phyloP scores from a whole-genome alignment of 2,888 invertebrate species.

The Stegophylla sp. region DNA sequence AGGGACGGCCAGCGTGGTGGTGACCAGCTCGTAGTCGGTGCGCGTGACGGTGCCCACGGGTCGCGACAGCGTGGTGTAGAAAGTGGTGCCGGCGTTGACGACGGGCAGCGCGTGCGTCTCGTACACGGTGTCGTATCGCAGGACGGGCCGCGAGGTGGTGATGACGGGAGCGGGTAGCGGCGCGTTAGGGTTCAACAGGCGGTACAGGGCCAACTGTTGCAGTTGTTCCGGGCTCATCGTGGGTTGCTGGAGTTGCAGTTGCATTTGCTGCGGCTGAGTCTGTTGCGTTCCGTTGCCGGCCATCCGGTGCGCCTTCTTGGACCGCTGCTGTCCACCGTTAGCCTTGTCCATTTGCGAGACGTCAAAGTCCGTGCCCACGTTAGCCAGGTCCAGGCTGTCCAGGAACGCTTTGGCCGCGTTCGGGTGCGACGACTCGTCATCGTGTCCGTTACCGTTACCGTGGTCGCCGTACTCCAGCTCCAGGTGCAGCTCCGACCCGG shows the following conservation, averaged over 20 bases:
- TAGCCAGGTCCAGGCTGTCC: constrained; percentile 75
- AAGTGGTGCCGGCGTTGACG: constrained; percentile 77
- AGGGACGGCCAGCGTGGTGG: constrained; percentile 73
- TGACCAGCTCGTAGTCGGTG: constrained; percentile 80
- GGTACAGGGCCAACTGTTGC: constrained; percentile 75
- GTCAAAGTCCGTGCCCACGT: constrained; percentile 77
- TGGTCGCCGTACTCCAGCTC: constrained; percentile 86
- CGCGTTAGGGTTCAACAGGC: constrained; percentile 75
- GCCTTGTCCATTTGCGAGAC: constrained; percentile 74
- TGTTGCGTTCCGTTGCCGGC: not conserved
- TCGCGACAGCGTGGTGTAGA: constrained; percentile 80
- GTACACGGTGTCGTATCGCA: constrained; percentile 79
- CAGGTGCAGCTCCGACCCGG: constrained; percentile 84
- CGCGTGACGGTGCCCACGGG: constrained; percentile 79
- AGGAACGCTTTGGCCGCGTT: constrained; percentile 69
- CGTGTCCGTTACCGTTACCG: constrained; percentile 68
- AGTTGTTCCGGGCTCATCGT: constrained; percentile 75
- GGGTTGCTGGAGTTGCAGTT: too few relatives aligned
- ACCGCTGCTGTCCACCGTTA: constrained; percentile 68
- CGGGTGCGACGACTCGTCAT: constrained; percentile 63
- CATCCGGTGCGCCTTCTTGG: constrained; percentile 66
- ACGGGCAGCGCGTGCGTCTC: constrained; percentile 84
- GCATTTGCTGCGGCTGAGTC: constrained; percentile 41
- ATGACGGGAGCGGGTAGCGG: constrained; percentile 72
- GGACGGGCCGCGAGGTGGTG: constrained; percentile 79